Base-by-base conservation (phyloP, 2,113 vertebrate species). In the Cariama cristata region DNA sequence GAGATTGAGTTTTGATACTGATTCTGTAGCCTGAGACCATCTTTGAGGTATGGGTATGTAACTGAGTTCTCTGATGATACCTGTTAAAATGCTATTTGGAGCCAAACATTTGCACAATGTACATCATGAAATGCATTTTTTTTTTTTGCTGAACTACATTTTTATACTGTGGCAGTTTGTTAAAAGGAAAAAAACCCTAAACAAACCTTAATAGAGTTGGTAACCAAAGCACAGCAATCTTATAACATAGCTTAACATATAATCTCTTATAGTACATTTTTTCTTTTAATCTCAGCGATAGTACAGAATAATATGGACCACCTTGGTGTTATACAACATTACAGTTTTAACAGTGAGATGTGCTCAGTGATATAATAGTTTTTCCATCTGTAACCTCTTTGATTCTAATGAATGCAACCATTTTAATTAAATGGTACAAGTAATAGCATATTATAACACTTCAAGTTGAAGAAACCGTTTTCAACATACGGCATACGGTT, bases 361-460 rank as follows among this genome's bases (percentile, higher is more conserved):
- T 81, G 22, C 56, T 91, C 28, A 35, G 49, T 72, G 73, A 96
- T 81, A 35, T 22, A 81, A 68, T 8, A 75, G 8, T 56, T 87
- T 95, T 87, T 87, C 68, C 68, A 86, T 58, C 72, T 94, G 73
- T 68, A 91, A 89, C 40, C 30, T 68, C 76, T 92, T 90, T 87
- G 68, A 92, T 77, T 95, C 56, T 91, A 92, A 95, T 73, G 75
- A 94, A 90, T 45, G 55, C 35, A 93, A 88, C 73, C 9, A 90
- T 88, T 94, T 96, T 97, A 94, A 94, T 96, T 97, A 97, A 96
- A 96, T 91, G n/a, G 18, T 88, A 76, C 45, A 91, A 64, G 50
- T 64, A 91, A 93, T 55, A 83, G 45, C 77, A 58, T 32, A 93
- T 35, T 60, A 44, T 60, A 88, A 86, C 69, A 77, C 66, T 92